Base-by-base conservation (phyloP, 1,140 invertebrate genomes). In the Leptoteleia sp. region DNA sequence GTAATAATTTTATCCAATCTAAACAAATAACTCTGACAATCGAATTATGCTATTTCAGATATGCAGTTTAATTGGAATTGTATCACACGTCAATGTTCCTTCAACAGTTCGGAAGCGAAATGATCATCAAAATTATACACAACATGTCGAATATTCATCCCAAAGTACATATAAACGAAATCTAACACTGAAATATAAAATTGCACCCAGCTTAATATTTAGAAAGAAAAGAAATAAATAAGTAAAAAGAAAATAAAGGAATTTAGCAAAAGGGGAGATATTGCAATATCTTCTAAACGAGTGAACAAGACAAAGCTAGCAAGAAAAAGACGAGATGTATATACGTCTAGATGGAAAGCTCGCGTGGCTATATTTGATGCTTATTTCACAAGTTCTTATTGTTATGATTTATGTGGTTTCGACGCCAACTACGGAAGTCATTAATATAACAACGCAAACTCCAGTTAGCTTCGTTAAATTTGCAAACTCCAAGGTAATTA, bases 331-430 rank as follows among this genome's bases (percentile, higher is more conserved):
- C 87, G 85, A 81, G 57, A 89, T 89, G 88, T 86, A 89, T 84
- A 71, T 82, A 72, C 86, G 87, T 37, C 55, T 89, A 61, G 88
- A 89, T 83, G 87, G 84, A 68, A 89, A 89, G 79, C 82, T 88
- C 37, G 81, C 79, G 67, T 82, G 88, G 62, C 83, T 89, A 27
- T 89, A 88, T 79, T 88, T 88, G 29, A 64, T 89, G 52, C 82
- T 89, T 29, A 82, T 88, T 50, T 82, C 88, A 16, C 87, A 89
- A 84, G 83, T 89, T 65, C 77, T 89, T 11, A 85, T 89, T 43
- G 87, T 89, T 47, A 87, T 89, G 82, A 84, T 89, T 33, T 89
- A 89, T 65, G 87, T 89, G 13, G 78, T 81, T 19, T 85, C 87
- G 22, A 89, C 86, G 57, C 87, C 88, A n/a, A 82, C 85, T 42